Percentiles rank a stretch among this genome's conserved stretches.
phyloP scores from a whole-genome alignment of 1,140 invertebrate genomes.

The Eumaeus atala region DNA sequence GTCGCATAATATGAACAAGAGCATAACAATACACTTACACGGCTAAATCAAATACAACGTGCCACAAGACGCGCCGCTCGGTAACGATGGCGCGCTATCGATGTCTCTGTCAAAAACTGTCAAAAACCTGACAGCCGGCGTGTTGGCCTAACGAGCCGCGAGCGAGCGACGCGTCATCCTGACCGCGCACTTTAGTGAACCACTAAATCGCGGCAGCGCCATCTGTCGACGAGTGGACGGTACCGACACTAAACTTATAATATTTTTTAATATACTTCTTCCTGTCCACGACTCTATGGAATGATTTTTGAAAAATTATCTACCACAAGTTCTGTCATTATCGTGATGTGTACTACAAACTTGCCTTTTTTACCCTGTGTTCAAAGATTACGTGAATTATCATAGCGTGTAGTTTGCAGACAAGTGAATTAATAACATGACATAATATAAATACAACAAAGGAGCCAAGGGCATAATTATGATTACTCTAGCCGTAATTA shows the following conservation, averaged over 20 bases:
- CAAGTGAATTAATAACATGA: too few species aligned
- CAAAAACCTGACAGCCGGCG: conserved; percentile 65
- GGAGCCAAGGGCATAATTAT: too few species aligned
- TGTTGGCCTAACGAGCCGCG: conserved; percentile 66
- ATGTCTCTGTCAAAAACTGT: conserved; percentile 72
- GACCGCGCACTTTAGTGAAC: conserved; percentile 41
- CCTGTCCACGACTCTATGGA: too few species aligned
- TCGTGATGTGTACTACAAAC: too few species aligned
- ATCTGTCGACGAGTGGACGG: conserved; percentile 48
- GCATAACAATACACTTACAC: conserved; percentile 57
- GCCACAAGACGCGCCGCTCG: conserved; percentile 56
- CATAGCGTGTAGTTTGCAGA: too few species aligned
- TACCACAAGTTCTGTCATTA: too few species aligned
- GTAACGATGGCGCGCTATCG: conserved; percentile 64
- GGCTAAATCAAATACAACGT: conserved; percentile 51
- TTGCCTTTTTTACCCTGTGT: too few species aligned
- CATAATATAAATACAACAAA: too few species aligned
- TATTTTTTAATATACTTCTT: too few species aligned
- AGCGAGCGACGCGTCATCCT: conserved; percentile 44
- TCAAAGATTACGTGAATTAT: too few species aligned
- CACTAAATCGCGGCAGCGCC: conserved; percentile 41
- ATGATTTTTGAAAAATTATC: too few species aligned
- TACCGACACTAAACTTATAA: neutral
- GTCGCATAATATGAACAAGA: conserved; percentile 40
- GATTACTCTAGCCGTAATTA: too few species aligned